Evolutionary conservation across 2,888 invertebrate genomes (phyloP).

Genomic region (Caenorhabditis zanzibari): DNA sequence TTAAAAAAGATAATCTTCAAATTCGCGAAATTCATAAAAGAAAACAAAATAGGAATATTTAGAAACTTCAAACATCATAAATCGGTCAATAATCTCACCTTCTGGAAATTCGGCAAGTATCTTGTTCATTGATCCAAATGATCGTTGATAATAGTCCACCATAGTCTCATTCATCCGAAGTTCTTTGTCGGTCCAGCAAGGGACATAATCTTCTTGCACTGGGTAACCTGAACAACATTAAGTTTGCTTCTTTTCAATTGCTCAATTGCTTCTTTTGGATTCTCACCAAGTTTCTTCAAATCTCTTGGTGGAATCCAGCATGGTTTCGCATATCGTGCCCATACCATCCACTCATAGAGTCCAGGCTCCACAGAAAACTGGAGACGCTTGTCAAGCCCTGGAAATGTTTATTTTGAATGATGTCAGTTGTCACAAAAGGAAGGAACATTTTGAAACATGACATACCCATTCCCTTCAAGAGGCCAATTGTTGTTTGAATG

Average conservation of each 20-base stretch:
- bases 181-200: conserved; percentile 85
- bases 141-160: conserved; percentile 67
- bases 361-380: conserved; percentile 92
- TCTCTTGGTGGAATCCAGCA: conserved; percentile 88
- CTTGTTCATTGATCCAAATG: conserved; percentile 56
- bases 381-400: conserved; percentile 83
- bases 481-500: conserved; percentile 89
- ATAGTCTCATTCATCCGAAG: conserved; percentile 86
- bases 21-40: not conserved
- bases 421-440: conserved; percentile 8
- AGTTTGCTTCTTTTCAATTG: not conserved
- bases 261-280: too few relatives aligned
- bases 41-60: not conserved
- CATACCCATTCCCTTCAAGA: conserved; percentile 85
- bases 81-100: conserved; percentile 37
- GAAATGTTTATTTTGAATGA: conserved; percentile 13
- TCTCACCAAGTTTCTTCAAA: conserved; percentile 72
- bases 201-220: conserved; percentile 89
- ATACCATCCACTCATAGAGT: conserved; percentile 94
- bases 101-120: conserved; percentile 56
- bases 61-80: not conserved
- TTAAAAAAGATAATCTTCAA: not conserved
- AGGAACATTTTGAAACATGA: conserved; percentile 22
- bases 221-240: conserved; percentile 81
- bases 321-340: conserved; percentile 91